Evolutionary conservation across 2,113 vertebrate species (phyloP).

Genomic region (Cyprinus carpio): DNA sequence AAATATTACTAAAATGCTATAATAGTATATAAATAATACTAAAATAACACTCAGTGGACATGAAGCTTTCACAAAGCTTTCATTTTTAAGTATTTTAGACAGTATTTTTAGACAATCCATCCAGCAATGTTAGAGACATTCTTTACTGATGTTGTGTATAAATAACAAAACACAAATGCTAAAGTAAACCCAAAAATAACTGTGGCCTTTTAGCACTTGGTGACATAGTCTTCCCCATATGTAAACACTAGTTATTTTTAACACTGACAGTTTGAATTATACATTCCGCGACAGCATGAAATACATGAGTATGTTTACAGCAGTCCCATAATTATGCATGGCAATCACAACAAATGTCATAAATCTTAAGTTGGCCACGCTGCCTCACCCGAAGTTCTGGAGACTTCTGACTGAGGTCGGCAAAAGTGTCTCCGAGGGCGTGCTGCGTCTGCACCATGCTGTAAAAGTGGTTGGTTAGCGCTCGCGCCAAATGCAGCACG

Average conservation of each 20-base stretch:
- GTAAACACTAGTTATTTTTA: conserved; percentile 2
- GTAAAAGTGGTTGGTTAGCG: conserved; percentile 92
- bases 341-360: not conserved
- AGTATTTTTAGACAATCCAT: no score
- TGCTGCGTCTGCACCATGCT: conserved; percentile 98
- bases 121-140: not conserved
- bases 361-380: not conserved
- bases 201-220: not conserved
- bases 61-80: not conserved
- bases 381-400: conserved; percentile 88
- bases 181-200: not conserved
- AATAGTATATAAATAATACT: not conserved
- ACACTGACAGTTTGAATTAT: not conserved
- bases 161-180: not conserved
- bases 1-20: not conserved
- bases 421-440: conserved; percentile 91
- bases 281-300: not conserved
- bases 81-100: not conserved
- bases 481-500: conserved; percentile 86
- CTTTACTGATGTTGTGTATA: not conserved
- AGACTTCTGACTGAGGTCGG: conserved; percentile 98
- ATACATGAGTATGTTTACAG: not conserved
- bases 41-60: not conserved
- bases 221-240: not conserved
- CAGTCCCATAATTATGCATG: not conserved